Conservation (phyloP, 2,888 invertebrate species). For the Andrena hattorfiana region DNA sequence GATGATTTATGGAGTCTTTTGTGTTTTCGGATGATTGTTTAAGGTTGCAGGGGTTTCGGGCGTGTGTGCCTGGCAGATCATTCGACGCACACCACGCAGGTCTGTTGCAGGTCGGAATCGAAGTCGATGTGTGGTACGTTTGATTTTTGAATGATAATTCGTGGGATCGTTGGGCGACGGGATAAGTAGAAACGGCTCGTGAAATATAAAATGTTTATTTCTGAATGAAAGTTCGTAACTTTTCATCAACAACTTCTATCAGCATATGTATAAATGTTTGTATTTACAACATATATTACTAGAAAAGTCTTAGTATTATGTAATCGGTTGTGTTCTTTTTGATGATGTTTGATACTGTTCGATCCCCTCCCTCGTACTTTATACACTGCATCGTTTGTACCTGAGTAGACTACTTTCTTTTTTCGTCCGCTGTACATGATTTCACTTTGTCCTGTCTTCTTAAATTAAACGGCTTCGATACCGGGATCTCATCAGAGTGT, state of each 20-base stretch:
- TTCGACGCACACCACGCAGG: neutral
- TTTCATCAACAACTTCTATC: constrained; percentile 67
- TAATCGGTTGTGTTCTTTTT: constrained; percentile 46
- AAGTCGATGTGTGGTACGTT: neutral
- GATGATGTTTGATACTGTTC: constrained; percentile 51
- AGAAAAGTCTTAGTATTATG: constrained; percentile 59
- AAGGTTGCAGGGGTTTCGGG: neutral
- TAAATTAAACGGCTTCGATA: constrained; percentile 26
- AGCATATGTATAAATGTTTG: constrained; percentile 65
- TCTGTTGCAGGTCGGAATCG: neutral
- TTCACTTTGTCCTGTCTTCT: constrained; percentile 22
- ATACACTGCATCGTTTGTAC: constrained; percentile 62
- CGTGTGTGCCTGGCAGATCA: neutral
- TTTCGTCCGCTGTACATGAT: constrained; percentile 30
- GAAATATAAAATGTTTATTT: constrained; percentile 65
- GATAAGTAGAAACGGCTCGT: constrained; percentile 29
- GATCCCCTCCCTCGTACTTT: constrained; percentile 38
- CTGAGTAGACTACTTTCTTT: constrained; percentile 68
- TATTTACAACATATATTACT: constrained; percentile 71
- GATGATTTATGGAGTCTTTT: neutral
- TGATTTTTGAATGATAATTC: neutral
- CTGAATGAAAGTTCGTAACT: constrained; percentile 52
- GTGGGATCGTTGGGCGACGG: neutral
- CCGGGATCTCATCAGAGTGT: constrained; percentile 19
- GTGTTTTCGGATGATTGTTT: neutral